These are phyloP conservation scores for Tipula lateralis DNA, from an alignment of 2,888 invertebrate species.

Conservation along the genomic window DNA sequence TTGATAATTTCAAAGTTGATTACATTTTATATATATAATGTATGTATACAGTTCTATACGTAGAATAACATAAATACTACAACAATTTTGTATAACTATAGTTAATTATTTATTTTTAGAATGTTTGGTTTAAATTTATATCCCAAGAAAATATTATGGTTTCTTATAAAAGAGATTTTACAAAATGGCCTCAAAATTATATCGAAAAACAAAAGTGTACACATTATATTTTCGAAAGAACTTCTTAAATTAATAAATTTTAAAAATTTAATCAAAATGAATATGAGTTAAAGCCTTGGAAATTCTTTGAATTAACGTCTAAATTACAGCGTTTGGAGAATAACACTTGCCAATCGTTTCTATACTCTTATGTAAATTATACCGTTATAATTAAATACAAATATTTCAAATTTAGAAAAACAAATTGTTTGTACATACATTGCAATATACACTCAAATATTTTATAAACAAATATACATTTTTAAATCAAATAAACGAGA, in stretches of 20 bases:
- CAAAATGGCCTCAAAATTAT: too few relatives aligned
- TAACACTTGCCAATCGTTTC: not conserved
- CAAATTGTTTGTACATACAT: not conserved
- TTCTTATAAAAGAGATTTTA: too few relatives aligned
- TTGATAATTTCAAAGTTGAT: not conserved
- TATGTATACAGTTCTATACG: not conserved
- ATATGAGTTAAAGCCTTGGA: not conserved
- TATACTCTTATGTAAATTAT: not conserved
- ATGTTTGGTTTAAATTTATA: not conserved
- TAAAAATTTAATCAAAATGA: too few relatives aligned
- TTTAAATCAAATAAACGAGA: not conserved
- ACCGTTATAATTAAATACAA: not conserved
- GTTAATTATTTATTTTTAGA: not conserved
- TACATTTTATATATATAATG: not conserved
- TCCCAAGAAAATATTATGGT: too few relatives aligned
- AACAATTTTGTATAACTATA: not conserved
- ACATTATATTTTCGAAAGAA: not conserved
- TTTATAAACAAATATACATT: not conserved
- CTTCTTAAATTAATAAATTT: not conserved
- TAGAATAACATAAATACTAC: not conserved
- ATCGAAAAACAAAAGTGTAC: not conserved
- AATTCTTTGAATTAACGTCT: not conserved
- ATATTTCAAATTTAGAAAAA: not conserved
- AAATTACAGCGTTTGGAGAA: not conserved
- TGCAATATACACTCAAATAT: not conserved